These are phyloP conservation scores for Pandemis heparana DNA, from an alignment of 2,888 invertebrate species.

Conservation along the genomic window DNA sequence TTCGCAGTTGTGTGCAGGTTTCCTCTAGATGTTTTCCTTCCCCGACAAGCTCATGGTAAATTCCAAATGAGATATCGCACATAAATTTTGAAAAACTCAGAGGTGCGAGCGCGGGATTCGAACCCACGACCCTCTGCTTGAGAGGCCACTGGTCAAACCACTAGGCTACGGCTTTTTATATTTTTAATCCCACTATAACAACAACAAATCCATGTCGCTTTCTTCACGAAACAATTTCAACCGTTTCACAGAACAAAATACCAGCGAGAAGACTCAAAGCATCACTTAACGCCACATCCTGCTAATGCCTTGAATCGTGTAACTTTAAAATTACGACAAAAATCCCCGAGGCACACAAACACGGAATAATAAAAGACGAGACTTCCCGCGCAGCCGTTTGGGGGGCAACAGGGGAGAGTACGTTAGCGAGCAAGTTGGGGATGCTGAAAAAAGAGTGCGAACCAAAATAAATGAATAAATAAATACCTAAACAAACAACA, in stretches of 20 bases:
- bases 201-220: not conserved
- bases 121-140: too few species aligned
- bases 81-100: too few species aligned
- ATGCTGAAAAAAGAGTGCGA: not conserved
- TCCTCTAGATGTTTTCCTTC: too few species aligned
- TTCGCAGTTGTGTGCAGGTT: too few species aligned
- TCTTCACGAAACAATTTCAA: not conserved
- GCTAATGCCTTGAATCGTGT: conserved; percentile 53
- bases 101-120: too few species aligned
- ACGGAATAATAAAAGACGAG: conserved; percentile 61
- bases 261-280: not conserved
- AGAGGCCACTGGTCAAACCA: too few species aligned
- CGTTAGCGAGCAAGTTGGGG: conserved; percentile 19
- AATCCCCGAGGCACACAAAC: conserved; percentile 54
- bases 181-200: too few species aligned
- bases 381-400: conserved; percentile 55
- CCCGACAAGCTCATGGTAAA: too few species aligned
- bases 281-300: conserved; percentile 42
- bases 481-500: too few species aligned
- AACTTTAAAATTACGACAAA: conserved; percentile 58
- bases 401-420: conserved; percentile 39
- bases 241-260: not conserved
- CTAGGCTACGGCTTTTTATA: too few species aligned
- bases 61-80: too few species aligned
- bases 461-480: too few species aligned